phyloP scores from a whole-genome alignment of 2,113 vertebrate genomes.

The Bos taurus region DNA sequence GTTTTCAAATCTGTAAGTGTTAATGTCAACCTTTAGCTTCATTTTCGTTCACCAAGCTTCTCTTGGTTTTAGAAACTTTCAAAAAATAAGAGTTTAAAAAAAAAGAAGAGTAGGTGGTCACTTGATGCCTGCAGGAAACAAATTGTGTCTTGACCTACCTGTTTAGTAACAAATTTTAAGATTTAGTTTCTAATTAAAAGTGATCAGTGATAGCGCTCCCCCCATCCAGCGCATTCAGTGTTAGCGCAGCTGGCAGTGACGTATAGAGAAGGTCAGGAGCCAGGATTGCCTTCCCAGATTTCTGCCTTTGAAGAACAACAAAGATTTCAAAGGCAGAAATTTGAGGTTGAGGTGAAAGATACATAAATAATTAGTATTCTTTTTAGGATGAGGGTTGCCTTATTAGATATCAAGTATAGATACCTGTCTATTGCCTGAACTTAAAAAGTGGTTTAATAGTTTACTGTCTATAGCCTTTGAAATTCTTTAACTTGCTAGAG shows the following conservation, averaged over 20 bases:
- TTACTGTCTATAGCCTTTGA: not conserved
- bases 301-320: not conserved
- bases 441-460: not conserved
- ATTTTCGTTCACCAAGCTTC: not conserved
- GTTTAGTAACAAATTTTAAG: not conserved
- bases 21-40: not conserved
- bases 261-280: not conserved
- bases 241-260: not conserved
- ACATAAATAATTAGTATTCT: constrained; percentile 3
- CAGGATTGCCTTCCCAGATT: not conserved
- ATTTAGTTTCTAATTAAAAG: not conserved
- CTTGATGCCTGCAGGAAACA: not conserved
- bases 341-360: constrained; percentile 11
- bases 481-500: not conserved
- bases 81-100: not conserved
- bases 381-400: constrained; percentile 6
- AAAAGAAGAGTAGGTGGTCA: not conserved
- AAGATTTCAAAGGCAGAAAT: constrained; percentile 23
- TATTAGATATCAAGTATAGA: not conserved
- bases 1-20: not conserved
- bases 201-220: not conserved
- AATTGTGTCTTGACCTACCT: not conserved
- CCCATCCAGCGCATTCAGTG: no score
- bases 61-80: not conserved
- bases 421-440: not conserved